Evolutionary conservation across 2,113 vertebrate species (phyloP).

Genomic region (Eclectus roratus): DNA sequence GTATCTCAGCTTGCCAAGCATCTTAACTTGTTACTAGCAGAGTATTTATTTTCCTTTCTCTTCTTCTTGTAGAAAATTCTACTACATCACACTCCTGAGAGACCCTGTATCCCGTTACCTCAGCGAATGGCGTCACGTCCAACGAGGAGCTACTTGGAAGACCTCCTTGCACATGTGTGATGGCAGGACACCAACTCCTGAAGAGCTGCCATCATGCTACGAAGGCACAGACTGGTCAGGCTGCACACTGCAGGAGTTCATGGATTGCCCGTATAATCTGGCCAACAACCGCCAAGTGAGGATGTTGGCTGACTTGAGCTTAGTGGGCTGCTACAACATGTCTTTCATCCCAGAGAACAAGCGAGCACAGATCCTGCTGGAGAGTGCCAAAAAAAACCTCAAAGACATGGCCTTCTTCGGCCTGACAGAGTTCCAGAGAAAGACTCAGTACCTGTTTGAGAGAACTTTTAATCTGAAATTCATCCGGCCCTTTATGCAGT

Average conservation of each 20-base stretch:
- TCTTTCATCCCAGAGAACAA: constrained; percentile 94
- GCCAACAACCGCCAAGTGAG: constrained; percentile 97
- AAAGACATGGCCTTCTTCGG: constrained; percentile 98
- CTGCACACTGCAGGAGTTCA: constrained; percentile 97
- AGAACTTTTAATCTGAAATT: constrained; percentile 95
- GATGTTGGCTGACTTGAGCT: constrained; percentile 95
- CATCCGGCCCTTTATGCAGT: constrained; percentile 98
- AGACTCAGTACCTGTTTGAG: constrained; percentile 98
- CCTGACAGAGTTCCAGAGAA: constrained; percentile 97
- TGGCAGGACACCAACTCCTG: constrained; percentile 92
- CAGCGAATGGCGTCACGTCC: constrained; percentile 97
- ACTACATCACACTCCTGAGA: constrained; percentile 96
- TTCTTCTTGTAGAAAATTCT: constrained; percentile 87
- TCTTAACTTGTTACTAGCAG: neutral
- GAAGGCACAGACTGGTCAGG: constrained; percentile 98
- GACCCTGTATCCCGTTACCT: constrained; percentile 98
- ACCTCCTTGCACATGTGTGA: constrained; percentile 98
- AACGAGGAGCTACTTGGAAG: constrained; percentile 97
- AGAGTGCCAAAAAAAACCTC: constrained; percentile 97
- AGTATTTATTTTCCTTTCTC: neutral
- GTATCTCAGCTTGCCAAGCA: neutral
- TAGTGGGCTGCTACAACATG: constrained; percentile 99
- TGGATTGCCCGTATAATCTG: constrained; percentile 97
- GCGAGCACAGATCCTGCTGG: constrained; percentile 92
- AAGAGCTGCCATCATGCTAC: constrained; percentile 95